Evolutionary conservation across 2,113 vertebrate species (phyloP).

Genomic region (Leptobrachium ailaonicum): DNA sequence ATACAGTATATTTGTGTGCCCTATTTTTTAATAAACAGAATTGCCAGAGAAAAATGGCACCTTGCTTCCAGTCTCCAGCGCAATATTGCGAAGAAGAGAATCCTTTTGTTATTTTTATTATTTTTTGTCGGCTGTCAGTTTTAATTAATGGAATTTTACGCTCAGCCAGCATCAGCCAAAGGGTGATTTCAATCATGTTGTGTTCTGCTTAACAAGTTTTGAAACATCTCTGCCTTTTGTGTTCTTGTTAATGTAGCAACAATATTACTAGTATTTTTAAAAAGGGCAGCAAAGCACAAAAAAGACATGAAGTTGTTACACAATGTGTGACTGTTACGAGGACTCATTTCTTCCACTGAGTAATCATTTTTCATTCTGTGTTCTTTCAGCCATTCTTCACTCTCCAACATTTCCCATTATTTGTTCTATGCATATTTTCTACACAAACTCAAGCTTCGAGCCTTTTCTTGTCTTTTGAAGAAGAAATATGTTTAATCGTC

Average conservation of each 20-base stretch:
- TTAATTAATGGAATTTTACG: constrained; percentile 42
- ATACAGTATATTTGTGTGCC: background rate
- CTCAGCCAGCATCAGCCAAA: constrained; percentile 30
- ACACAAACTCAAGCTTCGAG: too few species aligned
- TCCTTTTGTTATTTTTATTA: constrained; percentile 24
- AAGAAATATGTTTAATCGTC: too few species aligned
- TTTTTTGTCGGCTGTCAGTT: constrained; percentile 39
- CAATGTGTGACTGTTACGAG: too few species aligned
- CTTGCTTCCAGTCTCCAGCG: background rate
- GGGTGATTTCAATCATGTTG: constrained; percentile 42
- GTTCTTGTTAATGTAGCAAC: constrained; percentile 29
- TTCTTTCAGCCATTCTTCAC: too few species aligned
- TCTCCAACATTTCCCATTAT: too few species aligned
- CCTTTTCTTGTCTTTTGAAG: too few species aligned
- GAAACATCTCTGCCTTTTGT: constrained; percentile 39
- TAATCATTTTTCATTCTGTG: too few species aligned
- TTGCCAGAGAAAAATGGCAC: background rate
- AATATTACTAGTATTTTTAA: background rate
- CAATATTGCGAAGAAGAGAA: constrained; percentile 5
- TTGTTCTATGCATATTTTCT: too few species aligned
- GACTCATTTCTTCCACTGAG: too few species aligned
- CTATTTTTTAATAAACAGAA: background rate
- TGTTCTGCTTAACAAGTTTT: constrained; percentile 46
- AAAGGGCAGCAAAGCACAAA: background rate
- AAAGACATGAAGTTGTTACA: too few species aligned